phyloP scores from a whole-genome alignment of 2,113 vertebrate genomes.

The Ginglymostoma cirratum region DNA sequence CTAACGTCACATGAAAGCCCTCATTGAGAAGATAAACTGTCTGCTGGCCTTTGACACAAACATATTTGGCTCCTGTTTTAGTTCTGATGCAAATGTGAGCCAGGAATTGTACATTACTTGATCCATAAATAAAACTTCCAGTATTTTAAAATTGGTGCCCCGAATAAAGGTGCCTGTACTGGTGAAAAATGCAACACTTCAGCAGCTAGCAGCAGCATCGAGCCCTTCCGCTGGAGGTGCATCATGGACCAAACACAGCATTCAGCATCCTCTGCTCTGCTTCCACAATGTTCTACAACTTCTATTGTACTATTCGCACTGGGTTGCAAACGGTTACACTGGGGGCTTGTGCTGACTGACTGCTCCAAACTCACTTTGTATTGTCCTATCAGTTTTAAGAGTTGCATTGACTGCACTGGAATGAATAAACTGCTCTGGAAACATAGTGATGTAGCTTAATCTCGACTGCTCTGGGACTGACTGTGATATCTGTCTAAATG shows the following conservation, averaged over 20 bases:
- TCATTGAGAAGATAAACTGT: not conserved
- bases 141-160: not conserved
- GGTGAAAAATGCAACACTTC: not conserved
- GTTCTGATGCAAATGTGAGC: not conserved
- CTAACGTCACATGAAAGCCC: not conserved
- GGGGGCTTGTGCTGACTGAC: not conserved
- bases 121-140: not conserved
- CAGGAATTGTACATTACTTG: not conserved
- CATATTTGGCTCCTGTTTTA: not conserved
- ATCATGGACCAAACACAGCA: not conserved
- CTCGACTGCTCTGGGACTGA: not conserved
- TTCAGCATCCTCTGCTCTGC: not conserved
- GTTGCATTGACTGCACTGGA: not conserved
- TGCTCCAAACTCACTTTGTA: not conserved
- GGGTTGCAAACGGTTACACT: not conserved
- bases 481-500: not conserved
- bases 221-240: not conserved
- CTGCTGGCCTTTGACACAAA: conserved; percentile 3
- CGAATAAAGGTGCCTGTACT: not conserved
- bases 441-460: not conserved
- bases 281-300: not conserved
- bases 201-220: not conserved
- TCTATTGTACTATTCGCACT: not conserved
- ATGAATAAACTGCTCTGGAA: not conserved
- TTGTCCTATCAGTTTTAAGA: not conserved